Evolutionary conservation across 2,888 invertebrate species (phyloP), one percentile per base, ranked within the genome.

Genomic region (Tillus elongatus): DNA sequence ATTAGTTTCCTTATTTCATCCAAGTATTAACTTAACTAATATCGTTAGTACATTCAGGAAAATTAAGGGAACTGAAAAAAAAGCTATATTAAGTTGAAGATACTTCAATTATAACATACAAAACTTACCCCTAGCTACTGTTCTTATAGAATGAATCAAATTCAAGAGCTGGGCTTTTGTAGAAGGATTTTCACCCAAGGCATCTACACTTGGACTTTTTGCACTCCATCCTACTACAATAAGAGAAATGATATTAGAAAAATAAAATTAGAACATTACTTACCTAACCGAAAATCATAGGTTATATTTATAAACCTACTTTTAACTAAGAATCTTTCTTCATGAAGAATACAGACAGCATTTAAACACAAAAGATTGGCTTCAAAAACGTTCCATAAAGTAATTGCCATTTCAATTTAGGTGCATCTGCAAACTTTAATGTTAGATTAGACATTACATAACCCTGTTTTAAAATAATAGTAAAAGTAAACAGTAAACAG

Each of bases 181-280:
- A 1, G 88, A 81, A 0, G 90, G 73, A 57, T 79, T 79, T 58
- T 92, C 88, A 28, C 86, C 90, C 67, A 88, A 93, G 4, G 89
- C 90, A 66, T 87, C 84, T 35, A 78, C 76, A 55, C 81, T 81
- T 46, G 69, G 72, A 51, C 74, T 73, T 13, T 80, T 73, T 34
- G 61, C 50, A 39, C 89, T 86, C 90, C 91, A 92, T 14, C 92
- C 92, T 74, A 92, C 93, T 92, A n/a, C n/a, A n/a, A n/a, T n/a
- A n/a, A n/a, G n/a, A n/a, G n/a, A n/a, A n/a, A n/a, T n/a, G n/a
- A n/a, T 64, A 40, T 70, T 70, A 41, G 35, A n/a, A n/a, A n/a
- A n/a, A n/a, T n/a, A n/a, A n/a, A n/a, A n/a, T n/a, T n/a, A n/a
- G n/a, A n/a, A n/a, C n/a, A n/a, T n/a, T n/a, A n/a, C 26, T 10